phyloP scores from a whole-genome alignment of 1,140 invertebrate genomes.

The Platorchestia sp. region DNA sequence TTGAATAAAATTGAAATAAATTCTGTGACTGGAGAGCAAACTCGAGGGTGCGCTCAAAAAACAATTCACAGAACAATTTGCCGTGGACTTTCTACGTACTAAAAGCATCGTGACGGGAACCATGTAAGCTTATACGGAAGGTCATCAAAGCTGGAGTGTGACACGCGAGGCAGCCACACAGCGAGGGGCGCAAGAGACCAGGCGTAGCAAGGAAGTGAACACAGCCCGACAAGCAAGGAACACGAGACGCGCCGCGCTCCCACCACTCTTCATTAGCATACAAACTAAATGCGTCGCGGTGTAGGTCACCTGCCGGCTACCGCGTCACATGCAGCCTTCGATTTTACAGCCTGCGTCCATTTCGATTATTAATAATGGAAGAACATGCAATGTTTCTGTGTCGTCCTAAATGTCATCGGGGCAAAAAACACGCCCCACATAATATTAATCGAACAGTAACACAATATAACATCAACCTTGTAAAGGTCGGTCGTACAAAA shows the following conservation, averaged over 20 bases:
- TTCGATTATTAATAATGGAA: neutral
- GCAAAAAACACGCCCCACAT: neutral
- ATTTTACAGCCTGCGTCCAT: neutral
- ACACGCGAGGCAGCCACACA: neutral
- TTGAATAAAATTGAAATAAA: neutral
- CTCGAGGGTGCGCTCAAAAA: neutral
- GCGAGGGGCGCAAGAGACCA: neutral
- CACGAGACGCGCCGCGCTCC: neutral
- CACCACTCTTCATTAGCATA: neutral
- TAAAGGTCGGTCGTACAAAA: neutral
- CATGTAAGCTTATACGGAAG: neutral
- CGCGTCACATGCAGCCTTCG: neutral
- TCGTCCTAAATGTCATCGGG: neutral
- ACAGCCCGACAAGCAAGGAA: neutral
- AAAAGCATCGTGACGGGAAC: neutral
- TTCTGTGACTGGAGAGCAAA: neutral
- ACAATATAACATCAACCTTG: neutral
- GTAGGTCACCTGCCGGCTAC: neutral
- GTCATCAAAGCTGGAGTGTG: neutral
- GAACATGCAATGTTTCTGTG: neutral
- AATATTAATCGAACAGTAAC: neutral
- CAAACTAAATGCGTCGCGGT: neutral
- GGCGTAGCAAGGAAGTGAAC: neutral
- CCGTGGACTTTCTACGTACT: neutral
- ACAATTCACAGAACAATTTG: neutral